Evolutionary conservation across 2,113 vertebrate species (phyloP).

Genomic region (Fukomys damarensis): DNA sequence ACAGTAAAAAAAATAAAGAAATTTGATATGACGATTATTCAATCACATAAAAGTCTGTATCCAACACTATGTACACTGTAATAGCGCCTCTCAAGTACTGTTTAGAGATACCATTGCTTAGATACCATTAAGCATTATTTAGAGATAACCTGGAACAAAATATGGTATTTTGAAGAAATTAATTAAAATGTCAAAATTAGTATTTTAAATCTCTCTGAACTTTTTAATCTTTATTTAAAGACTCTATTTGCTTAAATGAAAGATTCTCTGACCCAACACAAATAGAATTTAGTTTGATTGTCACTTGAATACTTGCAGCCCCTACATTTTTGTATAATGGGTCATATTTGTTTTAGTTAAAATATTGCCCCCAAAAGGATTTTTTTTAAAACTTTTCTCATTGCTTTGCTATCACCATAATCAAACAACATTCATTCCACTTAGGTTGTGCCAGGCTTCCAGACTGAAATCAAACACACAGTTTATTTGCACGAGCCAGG

Average conservation of each 20-base stretch:
- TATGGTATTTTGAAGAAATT: not conserved
- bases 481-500: constrained; percentile 36
- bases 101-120: constrained; percentile 22
- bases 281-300: constrained; percentile 32
- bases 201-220: not conserved
- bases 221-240: constrained; percentile 25
- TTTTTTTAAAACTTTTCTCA: not conserved
- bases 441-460: not conserved
- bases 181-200: not conserved
- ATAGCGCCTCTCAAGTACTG: not conserved
- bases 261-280: constrained; percentile 19
- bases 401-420: constrained; percentile 54
- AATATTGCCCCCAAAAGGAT: constrained; percentile 25
- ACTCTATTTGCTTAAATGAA: not conserved
- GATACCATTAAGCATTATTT: constrained; percentile 4
- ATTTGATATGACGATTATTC: constrained; percentile 1
- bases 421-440: constrained; percentile 48
- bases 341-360: constrained; percentile 70
- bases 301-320: constrained; percentile 16
- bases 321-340: constrained; percentile 44
- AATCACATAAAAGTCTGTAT: not conserved
- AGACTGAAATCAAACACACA: constrained; percentile 43
- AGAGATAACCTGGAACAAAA: not conserved
- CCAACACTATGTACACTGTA: not conserved
- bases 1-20: not conserved